phyloP scores from a whole-genome alignment of 2,113 vertebrate genomes.

The Talpa occidentalis region DNA sequence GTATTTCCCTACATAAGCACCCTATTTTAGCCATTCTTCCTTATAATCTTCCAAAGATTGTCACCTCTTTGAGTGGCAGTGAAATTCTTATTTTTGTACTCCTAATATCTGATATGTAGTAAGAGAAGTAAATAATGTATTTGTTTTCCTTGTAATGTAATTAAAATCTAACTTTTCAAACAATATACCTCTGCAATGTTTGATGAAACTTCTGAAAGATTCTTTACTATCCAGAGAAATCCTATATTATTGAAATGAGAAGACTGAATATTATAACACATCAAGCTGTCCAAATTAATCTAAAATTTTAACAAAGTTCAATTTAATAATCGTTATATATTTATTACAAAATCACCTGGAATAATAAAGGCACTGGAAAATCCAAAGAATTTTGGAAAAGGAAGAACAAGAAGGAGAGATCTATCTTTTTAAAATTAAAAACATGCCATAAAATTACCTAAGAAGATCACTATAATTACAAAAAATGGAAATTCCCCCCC shows the following conservation, averaged over 20 bases:
- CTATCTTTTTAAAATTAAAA: background rate
- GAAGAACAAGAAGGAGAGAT: background rate
- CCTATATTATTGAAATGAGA: background rate
- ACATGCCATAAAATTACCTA: background rate
- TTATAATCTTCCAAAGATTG: background rate
- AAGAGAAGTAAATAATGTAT: background rate
- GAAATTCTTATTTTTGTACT: background rate
- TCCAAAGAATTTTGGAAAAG: background rate
- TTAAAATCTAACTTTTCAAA: slow-evolving; percentile 2
- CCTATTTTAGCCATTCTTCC: background rate
- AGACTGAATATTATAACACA: background rate
- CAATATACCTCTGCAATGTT: background rate
- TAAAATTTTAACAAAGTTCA: slow-evolving; percentile 16
- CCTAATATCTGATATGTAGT: background rate
- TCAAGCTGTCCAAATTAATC: background rate
- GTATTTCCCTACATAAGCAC: background rate
- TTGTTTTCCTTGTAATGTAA: background rate
- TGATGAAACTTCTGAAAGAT: background rate
- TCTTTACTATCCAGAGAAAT: slow-evolving; percentile 6
- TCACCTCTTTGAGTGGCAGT: background rate
- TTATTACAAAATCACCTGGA: slow-evolving; percentile 12
- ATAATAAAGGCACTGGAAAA: background rate
- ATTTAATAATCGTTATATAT: background rate
- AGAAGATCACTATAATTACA: background rate
- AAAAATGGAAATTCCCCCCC: background rate